phyloP scores from a whole-genome alignment of 2,113 vertebrate species.

The Lycocorax pyrrhopterus region DNA sequence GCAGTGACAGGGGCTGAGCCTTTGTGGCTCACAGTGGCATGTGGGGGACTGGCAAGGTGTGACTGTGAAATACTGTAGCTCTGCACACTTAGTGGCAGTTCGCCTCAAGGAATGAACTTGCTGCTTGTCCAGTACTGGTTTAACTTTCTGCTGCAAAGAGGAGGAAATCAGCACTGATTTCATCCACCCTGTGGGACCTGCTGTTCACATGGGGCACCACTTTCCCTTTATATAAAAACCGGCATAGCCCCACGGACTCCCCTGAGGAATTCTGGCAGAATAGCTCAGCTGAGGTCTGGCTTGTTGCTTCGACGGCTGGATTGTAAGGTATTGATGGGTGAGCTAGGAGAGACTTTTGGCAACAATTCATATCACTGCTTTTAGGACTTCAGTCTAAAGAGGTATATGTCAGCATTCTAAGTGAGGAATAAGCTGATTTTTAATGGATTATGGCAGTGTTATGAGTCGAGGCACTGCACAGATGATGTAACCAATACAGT shows the following conservation, averaged over 20 bases:
- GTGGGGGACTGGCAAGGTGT: background rate
- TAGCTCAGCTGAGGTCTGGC: background rate
- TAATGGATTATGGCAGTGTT: background rate
- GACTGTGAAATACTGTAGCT: background rate
- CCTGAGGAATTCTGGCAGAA: background rate
- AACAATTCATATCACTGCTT: background rate
- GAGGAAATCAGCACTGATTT: background rate
- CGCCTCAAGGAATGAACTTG: background rate
- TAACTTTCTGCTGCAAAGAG: background rate
- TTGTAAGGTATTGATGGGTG: background rate
- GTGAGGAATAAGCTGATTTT: background rate
- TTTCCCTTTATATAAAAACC: background rate
- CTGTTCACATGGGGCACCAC: background rate
- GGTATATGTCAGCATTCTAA: background rate
- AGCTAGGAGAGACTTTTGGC: background rate
- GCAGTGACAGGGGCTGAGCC: background rate
- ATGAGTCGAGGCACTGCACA: background rate
- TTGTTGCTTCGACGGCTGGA: background rate
- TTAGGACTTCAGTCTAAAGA: background rate
- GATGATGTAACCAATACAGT: slow-evolving; percentile 2
- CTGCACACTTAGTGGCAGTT: background rate
- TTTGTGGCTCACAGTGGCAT: background rate
- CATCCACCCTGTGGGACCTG: background rate
- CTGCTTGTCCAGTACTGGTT: background rate
- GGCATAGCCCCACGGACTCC: background rate